These are phyloP conservation scores for Serilophus lunatus DNA, from an alignment of 2,113 vertebrate species.

Conservation along the genomic window DNA sequence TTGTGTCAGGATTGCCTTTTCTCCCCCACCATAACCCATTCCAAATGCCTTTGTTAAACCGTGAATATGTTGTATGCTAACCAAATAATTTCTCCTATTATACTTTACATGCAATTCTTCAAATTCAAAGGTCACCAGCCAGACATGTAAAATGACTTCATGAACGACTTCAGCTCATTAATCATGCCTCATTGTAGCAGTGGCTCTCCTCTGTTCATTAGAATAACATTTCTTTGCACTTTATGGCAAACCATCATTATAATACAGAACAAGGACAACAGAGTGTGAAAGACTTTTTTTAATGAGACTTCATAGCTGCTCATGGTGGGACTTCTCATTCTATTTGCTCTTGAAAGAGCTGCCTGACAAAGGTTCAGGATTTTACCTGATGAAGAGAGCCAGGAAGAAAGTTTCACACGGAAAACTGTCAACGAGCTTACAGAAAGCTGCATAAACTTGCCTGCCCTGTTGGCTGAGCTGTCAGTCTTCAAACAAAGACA, in stretches of 20 bases:
- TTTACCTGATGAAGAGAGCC: constrained; percentile 52
- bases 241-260: constrained; percentile 56
- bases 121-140: constrained; percentile 60
- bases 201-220: constrained; percentile 38
- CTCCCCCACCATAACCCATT: neutral
- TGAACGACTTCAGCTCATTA: constrained; percentile 55
- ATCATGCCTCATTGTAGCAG: constrained; percentile 21
- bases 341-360: constrained; percentile 55
- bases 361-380: constrained; percentile 60
- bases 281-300: constrained; percentile 58
- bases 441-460: constrained; percentile 32
- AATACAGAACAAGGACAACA: constrained; percentile 29
- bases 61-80: neutral
- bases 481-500: constrained; percentile 52
- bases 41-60: neutral
- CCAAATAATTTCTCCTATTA: constrained; percentile 43
- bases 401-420: constrained; percentile 34
- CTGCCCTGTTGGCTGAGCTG: constrained; percentile 53
- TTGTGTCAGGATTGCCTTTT: constrained; percentile 4
- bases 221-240: constrained; percentile 60
- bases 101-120: constrained; percentile 35
- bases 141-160: neutral
- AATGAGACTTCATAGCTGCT: constrained; percentile 73
- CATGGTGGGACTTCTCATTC: constrained; percentile 22
- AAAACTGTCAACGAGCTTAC: constrained; percentile 63